A percentile compares a stretch with the other conserved stretches of the same genome.
Conservation (phyloP, 1,140 invertebrate genomes). For the Aleiodes sp. region DNA sequence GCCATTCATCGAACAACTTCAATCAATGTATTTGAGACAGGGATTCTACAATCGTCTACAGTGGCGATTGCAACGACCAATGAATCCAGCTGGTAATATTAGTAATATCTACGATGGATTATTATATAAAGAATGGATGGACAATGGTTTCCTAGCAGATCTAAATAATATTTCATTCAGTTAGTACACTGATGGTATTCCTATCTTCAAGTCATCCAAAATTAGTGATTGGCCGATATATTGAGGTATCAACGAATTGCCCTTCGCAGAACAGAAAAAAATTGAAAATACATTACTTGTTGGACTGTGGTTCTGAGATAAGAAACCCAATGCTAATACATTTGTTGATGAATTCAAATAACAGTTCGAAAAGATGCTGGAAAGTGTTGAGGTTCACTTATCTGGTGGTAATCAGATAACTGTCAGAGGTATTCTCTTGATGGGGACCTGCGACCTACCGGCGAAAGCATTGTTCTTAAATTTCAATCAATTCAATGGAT, state of each 20-base stretch:
- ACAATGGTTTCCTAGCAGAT: background rate
- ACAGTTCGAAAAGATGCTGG: background rate
- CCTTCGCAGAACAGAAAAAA: background rate
- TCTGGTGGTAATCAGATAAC: background rate
- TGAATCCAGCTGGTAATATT: background rate
- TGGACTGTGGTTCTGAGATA: constrained; percentile 19
- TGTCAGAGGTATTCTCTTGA: constrained; percentile 16
- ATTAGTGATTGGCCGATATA: constrained; percentile 10
- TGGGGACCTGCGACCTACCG: constrained; percentile 23
- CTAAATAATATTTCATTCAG: constrained; percentile 11
- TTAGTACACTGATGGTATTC: constrained; percentile 25
- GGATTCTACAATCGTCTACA: constrained; percentile 24
- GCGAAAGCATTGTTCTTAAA: constrained; percentile 20
- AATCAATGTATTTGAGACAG: constrained; percentile 25
- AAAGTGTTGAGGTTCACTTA: background rate
- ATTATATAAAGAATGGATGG: background rate
- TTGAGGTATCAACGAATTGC: constrained; percentile 28
- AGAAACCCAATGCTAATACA: constrained; percentile 9
- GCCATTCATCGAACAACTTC: constrained; percentile 11
- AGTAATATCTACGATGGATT: background rate
- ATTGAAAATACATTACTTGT: constrained; percentile 12
- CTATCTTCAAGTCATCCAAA: constrained; percentile 18
- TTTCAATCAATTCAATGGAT: constrained; percentile 25
- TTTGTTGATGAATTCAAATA: background rate
- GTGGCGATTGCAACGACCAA: constrained; percentile 17